Percentiles rank a stretch among this genome's conserved stretches.
These are phyloP conservation scores for Drosophila barbarae DNA, from an alignment of 2,888 invertebrate genomes.

Conservation along the genomic window DNA sequence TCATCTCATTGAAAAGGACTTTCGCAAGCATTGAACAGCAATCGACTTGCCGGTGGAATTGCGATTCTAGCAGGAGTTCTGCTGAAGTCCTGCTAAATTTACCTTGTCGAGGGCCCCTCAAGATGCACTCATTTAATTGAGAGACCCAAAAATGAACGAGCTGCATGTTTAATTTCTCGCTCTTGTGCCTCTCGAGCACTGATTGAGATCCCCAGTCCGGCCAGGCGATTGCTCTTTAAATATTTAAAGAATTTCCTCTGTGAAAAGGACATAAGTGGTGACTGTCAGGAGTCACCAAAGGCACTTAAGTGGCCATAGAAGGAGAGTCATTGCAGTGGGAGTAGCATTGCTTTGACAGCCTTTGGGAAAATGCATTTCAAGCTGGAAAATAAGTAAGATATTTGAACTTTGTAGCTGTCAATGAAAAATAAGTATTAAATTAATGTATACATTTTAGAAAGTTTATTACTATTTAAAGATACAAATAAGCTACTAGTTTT, in stretches of 20 bases:
- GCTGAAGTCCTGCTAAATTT: conserved; percentile 23
- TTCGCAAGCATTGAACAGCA: conserved; percentile 26
- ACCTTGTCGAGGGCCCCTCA: conserved; percentile 44
- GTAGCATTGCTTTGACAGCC: neutral
- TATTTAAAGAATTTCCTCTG: conserved; percentile 34
- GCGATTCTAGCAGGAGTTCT: conserved; percentile 7
- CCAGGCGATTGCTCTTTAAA: conserved; percentile 51
- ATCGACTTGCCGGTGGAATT: conserved; percentile 18
- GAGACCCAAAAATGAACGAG: conserved; percentile 57
- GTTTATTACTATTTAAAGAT: neutral
- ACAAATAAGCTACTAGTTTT: neutral
- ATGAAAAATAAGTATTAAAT: neutral
- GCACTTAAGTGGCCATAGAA: conserved; percentile 13
- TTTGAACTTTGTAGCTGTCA: neutral
- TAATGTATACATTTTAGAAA: neutral
- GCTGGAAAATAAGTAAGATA: neutral
- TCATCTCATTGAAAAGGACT: conserved; percentile 35
- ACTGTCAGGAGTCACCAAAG: conserved; percentile 24
- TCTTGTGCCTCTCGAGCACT: conserved; percentile 45
- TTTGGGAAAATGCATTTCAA: neutral
- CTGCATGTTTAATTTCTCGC: conserved; percentile 48
- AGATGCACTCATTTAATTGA: conserved; percentile 62
- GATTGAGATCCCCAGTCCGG: conserved; percentile 45
- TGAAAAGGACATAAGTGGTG: conserved; percentile 17
- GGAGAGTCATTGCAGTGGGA: neutral